Conservation (phyloP, 2,797 vertebrate genomes). For the Rhinichthys osculus region DNA sequence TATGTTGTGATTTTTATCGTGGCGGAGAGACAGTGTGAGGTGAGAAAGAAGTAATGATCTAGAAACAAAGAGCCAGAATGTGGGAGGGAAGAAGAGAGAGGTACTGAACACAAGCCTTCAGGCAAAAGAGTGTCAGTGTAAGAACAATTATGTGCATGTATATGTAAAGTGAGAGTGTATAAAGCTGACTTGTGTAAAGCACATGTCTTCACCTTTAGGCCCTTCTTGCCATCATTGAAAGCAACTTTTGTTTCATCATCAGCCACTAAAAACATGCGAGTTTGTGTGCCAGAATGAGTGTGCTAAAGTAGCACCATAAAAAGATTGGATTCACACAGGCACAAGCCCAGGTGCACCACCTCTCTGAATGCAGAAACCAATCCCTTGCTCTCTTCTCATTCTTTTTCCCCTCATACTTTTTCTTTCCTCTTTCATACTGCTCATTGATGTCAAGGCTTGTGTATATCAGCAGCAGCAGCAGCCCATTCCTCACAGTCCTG, state of each 20-base stretch:
- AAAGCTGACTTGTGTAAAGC: slow-evolving; percentile 21
- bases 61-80: slow-evolving; percentile 38
- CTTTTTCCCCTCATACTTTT: background rate
- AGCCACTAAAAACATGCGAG: background rate
- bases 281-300: slow-evolving; percentile 21
- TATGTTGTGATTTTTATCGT: slow-evolving; percentile 33
- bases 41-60: slow-evolving; percentile 44
- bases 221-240: slow-evolving; percentile 20
- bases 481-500: background rate
- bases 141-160: slow-evolving; percentile 11
- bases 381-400: background rate
- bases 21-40: slow-evolving; percentile 22
- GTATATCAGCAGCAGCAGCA: background rate
- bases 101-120: slow-evolving; percentile 40
- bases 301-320: slow-evolving; percentile 16
- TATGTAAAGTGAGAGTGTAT: slow-evolving; percentile 12
- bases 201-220: slow-evolving; percentile 7
- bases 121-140: slow-evolving; percentile 26
- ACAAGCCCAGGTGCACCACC: slow-evolving; percentile 29
- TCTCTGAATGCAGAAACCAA: background rate
- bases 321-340: slow-evolving; percentile 33
- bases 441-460: background rate
- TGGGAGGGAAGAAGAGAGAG: slow-evolving; percentile 21
- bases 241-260: slow-evolving; percentile 37
- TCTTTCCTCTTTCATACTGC: slow-evolving; percentile 11